Evolutionary conservation across 2,113 vertebrate genomes (phyloP).

Genomic region (Monopterus albus): DNA sequence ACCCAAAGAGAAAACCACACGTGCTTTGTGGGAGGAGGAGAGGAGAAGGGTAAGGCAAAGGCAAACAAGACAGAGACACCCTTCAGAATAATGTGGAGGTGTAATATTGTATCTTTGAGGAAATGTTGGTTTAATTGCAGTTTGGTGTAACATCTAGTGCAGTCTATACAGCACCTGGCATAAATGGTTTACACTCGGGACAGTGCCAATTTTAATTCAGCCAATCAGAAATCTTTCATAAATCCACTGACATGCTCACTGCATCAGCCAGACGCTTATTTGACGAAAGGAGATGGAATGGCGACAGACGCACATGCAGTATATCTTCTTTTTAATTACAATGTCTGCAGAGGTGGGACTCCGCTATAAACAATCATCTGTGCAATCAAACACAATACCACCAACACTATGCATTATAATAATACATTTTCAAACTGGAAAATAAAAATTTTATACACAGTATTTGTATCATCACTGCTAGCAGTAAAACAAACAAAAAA

Average conservation of each 20-base stretch:
- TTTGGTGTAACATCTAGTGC: conserved; percentile 72
- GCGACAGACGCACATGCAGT: conserved; percentile 70
- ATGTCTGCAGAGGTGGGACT: conserved; percentile 80
- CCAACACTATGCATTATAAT: conserved; percentile 56
- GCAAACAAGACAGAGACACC: conserved; percentile 54
- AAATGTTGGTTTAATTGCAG: conserved; percentile 80
- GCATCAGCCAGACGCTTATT: conserved; percentile 76
- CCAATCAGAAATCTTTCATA: conserved; percentile 79
- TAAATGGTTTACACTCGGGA: conserved; percentile 79
- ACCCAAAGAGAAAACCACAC: conserved; percentile 48
- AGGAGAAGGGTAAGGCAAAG: conserved; percentile 31
- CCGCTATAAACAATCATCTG: conserved; percentile 83
- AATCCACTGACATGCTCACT: conserved; percentile 65
- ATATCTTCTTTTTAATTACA: conserved; percentile 84
- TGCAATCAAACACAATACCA: conserved; percentile 72
- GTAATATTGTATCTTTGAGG: conserved; percentile 69
- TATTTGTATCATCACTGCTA: conserved; percentile 46
- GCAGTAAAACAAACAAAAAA: conserved; percentile 26
- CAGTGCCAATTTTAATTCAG: conserved; percentile 77
- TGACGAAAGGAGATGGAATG: conserved; percentile 74
- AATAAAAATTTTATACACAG: conserved; percentile 42
- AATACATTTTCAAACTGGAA: conserved; percentile 49
- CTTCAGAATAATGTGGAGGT: conserved; percentile 50
- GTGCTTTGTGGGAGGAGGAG: conserved; percentile 25
- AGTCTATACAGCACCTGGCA: conserved; percentile 77